Evolutionary conservation across 2,888 invertebrate genomes (phyloP), one percentile per base, ranked within the genome.

Genomic region (Caenorhabditis sp.): DNA sequence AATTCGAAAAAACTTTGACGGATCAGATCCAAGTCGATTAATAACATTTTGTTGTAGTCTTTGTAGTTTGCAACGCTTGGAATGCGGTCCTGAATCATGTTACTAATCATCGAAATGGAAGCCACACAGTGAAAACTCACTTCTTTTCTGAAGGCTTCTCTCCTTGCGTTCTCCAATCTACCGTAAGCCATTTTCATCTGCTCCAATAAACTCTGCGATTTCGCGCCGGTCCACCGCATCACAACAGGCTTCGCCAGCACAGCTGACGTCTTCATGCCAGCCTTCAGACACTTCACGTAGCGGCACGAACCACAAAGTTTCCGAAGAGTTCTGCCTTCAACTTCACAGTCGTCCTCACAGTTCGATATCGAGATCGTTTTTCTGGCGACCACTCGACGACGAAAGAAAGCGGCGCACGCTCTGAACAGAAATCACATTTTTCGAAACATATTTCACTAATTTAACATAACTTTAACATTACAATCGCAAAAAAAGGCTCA

Each of bases 401-500:
- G 74, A n/a, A 74, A 74, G 24, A 74, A 74, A 8, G 74, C 74
- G 5, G 74, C 74, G n/a, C 74, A 74, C 12, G 63, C 74, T 64
- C 74, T 64, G 44, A 16, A 64, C 38, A 38, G 38, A 38, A 38
- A 38, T 10, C 38, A 38, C 38, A 38, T 12, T 38, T 38, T 12
- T 38, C 38, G n/a, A n/a, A n/a, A n/a, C n/a, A 19, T 47, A 5
- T 47, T 47, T 47, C 19, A 4, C 47, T n/a, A n/a, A 47, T 5
- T 19, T 1, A n/a, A 14, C 1, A 14, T 7, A 44, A n/a, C n/a
- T n/a, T n/a, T n/a, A 1, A n/a, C 44, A 16, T 44, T 14, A 44
- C 12, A 14, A 44, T 3, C 19, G 0, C 22, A 38, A 10, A 2
- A 38, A 38, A 38, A 10, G 12, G 12, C 38, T 38, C 12, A 56